Conservation (phyloP, 2,797 vertebrate species). For the Poeciliopsis presidionis region DNA sequence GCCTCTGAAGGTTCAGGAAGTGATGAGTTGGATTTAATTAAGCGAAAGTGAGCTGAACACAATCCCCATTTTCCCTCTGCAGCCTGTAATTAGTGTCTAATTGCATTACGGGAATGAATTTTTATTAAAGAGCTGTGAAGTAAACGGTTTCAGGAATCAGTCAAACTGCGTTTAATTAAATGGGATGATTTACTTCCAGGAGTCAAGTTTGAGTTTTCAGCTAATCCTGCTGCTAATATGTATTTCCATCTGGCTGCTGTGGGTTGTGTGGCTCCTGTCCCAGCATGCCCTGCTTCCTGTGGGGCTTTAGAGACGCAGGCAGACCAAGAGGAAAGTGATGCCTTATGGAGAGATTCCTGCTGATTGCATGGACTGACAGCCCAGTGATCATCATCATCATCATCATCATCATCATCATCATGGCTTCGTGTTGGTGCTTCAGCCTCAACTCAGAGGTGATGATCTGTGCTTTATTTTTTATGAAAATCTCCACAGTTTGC, state of each 20-base stretch:
- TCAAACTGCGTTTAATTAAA: not conserved
- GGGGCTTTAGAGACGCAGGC: not conserved
- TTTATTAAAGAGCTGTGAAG: conserved; percentile 8
- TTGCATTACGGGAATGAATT: conserved; percentile 1
- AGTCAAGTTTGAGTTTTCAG: not conserved
- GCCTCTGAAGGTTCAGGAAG: not conserved
- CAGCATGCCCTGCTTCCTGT: not conserved
- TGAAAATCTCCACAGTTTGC: conserved; percentile 1
- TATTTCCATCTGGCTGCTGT: not conserved
- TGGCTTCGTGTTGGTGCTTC: conserved; percentile 22
- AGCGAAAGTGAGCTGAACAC: not conserved
- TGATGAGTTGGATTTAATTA: conserved; percentile 3
- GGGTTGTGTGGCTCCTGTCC: not conserved
- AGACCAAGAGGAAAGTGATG: not conserved
- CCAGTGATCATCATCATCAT: not conserved
- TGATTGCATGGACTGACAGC: conserved; percentile 7
- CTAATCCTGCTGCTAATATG: not conserved
- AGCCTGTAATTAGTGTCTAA: conserved; percentile 12
- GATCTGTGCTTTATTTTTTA: not conserved
- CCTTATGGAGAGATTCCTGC: conserved; percentile 1
- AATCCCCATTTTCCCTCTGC: not conserved
- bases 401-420: conserved; percentile 3
- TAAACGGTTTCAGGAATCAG: not conserved
- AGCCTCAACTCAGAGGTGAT: not conserved
- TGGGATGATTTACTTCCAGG: not conserved